These are phyloP conservation scores for Drosophila dunni DNA, from an alignment of 1,140 invertebrate genomes.

Conservation along the genomic window DNA sequence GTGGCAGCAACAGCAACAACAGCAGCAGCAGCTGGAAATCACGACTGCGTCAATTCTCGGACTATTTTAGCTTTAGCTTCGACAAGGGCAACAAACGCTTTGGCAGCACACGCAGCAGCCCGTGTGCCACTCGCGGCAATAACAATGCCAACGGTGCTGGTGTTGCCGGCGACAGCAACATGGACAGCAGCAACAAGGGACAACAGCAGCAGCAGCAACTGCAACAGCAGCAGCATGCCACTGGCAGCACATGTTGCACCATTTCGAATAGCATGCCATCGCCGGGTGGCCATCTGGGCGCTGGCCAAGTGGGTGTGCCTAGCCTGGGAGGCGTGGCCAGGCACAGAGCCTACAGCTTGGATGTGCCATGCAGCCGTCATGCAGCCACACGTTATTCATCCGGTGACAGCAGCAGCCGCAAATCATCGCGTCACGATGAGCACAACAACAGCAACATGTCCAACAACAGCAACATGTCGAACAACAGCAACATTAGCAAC, in stretches of 20 bases:
- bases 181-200: background rate
- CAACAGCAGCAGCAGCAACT: background rate
- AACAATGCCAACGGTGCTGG: slow-evolving; percentile 33
- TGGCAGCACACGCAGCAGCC: slow-evolving; percentile 77
- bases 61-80: slow-evolving; percentile 82
- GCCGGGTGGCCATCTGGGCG: background rate
- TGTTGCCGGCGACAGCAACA: background rate
- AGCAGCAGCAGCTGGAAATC: slow-evolving; percentile 69
- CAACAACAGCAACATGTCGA: slow-evolving; percentile 66
- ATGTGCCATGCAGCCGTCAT: slow-evolving; percentile 69
- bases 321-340: slow-evolving; percentile 50
- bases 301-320: slow-evolving; percentile 9
- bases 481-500: slow-evolving; percentile 68
- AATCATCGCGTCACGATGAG: slow-evolving; percentile 70
- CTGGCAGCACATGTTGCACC: slow-evolving; percentile 60
- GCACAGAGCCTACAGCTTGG: slow-evolving; percentile 80
- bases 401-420: slow-evolving; percentile 75
- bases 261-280: slow-evolving; percentile 69
- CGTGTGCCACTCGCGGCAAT: slow-evolving; percentile 61
- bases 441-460: slow-evolving; percentile 66
- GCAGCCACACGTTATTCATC: slow-evolving; percentile 58
- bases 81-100: slow-evolving; percentile 81
- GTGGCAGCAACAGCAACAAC: slow-evolving; percentile 27
- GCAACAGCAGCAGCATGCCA: slow-evolving; percentile 3
- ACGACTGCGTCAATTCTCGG: slow-evolving; percentile 78